These are phyloP conservation scores for Numenius phaeopus DNA, from an alignment of 2,797 vertebrate species.

Conservation along the genomic window DNA sequence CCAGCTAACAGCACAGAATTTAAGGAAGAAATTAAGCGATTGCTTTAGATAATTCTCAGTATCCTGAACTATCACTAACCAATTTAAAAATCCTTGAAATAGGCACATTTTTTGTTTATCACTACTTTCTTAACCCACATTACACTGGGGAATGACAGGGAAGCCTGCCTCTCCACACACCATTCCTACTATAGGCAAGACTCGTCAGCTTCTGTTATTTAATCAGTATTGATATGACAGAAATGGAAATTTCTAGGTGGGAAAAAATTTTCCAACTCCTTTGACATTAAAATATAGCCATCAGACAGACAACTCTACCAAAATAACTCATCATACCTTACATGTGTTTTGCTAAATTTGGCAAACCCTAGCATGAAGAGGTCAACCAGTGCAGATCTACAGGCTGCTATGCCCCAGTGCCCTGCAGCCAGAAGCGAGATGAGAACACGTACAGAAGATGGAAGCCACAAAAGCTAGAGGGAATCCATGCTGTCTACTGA, in stretches of 20 bases:
- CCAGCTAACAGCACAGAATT: neutral
- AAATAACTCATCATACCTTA: neutral
- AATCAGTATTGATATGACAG: neutral
- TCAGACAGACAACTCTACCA: neutral
- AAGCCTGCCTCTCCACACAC: neutral
- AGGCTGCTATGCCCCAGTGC: neutral
- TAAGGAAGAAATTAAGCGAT: neutral
- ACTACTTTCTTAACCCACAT: neutral
- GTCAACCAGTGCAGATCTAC: neutral
- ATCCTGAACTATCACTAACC: neutral
- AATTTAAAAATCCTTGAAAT: neutral
- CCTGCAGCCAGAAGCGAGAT: neutral
- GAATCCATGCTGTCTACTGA: fast-evolving
- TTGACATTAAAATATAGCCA: neutral
- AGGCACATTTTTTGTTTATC: neutral
- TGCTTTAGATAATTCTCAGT: neutral
- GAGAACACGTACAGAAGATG: neutral
- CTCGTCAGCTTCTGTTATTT: neutral
- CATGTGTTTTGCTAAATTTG: neutral
- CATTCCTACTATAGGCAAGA: neutral
- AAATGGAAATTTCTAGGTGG: neutral
- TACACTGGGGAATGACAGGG: neutral
- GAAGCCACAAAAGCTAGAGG: neutral
- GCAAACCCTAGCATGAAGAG: neutral
- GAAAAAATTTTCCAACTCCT: neutral